Base-by-base conservation (phyloP, 2,113 vertebrate genomes). In the Psettodes erumei region DNA sequence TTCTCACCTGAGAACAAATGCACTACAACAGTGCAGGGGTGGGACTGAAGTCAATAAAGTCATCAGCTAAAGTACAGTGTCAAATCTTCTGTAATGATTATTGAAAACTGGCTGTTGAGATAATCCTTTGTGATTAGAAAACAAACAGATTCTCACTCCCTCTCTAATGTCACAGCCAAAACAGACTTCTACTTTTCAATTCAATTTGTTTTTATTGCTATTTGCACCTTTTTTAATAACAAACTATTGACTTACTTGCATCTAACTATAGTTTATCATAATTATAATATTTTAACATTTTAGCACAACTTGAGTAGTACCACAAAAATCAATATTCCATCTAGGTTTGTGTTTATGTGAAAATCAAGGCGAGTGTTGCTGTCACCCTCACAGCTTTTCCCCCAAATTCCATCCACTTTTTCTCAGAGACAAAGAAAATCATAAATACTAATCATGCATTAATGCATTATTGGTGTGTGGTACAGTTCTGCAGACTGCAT, bases 91-190 rank as follows among this genome's bases (percentile, higher is more conserved):
- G 9, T 73, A 82, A 79, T 25, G 71, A 76, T 79, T 86, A 84
- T 86, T 79, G 75, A 77, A 76, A 79, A 47, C 23, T 60, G 35
- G 51, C 60, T 28, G 55, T 19, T 35, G 69, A 40, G 48, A 77
- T 84, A 77, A 84, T 82, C 81, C 64, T 71, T 84, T 82, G 59
- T 59, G 60, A 84, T 86, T 77, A 80, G 62, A 76, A 71, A 74
- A 60, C 42, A 54, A 64, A 64, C 12, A 0, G 33, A 79, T 48
- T 56, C 40, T 79, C 42, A 3, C 27, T 10, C 13, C 13, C 19
- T 63, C 54, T 60, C 27, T 63, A 54, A 65, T 66, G 58, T 28
- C 33, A 27, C n/a, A 9, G 61, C 59, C 65, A 25, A 38, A 38
- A 28, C 10, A 23, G 19, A 9, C 25, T n/a, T 21, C 32, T 40